Conservation (phyloP, 1,140 invertebrate species). For the Diachasma alloeum region DNA sequence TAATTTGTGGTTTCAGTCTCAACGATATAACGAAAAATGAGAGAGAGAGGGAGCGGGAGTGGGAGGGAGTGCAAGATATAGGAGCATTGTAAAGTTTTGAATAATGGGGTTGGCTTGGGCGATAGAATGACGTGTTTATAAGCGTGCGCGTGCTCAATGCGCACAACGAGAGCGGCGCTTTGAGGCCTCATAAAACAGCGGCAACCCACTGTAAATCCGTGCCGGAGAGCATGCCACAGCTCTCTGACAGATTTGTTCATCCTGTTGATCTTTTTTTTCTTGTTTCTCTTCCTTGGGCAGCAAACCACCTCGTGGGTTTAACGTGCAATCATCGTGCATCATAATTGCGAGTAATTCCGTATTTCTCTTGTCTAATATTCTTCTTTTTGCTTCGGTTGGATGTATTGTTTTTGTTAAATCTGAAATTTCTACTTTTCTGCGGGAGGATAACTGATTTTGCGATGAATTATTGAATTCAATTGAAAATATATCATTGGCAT, state of each 20-base stretch:
- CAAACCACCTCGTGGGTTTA: neutral
- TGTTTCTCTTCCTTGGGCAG: neutral
- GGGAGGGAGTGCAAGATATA: constrained; percentile 22
- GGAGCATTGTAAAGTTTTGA: constrained; percentile 50
- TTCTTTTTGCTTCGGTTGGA: neutral
- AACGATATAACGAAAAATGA: neutral
- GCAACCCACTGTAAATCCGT: constrained; percentile 60
- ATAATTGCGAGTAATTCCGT: neutral
- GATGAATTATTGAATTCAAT: too few relatives aligned
- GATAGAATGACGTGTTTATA: constrained; percentile 59
- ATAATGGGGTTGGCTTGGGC: constrained; percentile 48
- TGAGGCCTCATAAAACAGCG: constrained; percentile 61
- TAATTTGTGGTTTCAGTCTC: constrained; percentile 36
- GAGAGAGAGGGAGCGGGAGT: constrained; percentile 8
- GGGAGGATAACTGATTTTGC: too few relatives aligned
- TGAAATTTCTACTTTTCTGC: too few relatives aligned
- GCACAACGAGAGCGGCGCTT: constrained; percentile 45
- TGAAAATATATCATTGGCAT: too few relatives aligned
- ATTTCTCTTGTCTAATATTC: neutral
- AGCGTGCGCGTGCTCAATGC: constrained; percentile 35
- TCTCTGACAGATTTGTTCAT: constrained; percentile 27
- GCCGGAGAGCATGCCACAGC: constrained; percentile 51
- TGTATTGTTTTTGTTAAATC: too few relatives aligned
- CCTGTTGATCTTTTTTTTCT: constrained; percentile 4
- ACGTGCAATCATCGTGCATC: neutral